Evolutionary conservation across 1,140 invertebrate genomes (phyloP).

Genomic region (Oryzaephilus surinamensis): DNA sequence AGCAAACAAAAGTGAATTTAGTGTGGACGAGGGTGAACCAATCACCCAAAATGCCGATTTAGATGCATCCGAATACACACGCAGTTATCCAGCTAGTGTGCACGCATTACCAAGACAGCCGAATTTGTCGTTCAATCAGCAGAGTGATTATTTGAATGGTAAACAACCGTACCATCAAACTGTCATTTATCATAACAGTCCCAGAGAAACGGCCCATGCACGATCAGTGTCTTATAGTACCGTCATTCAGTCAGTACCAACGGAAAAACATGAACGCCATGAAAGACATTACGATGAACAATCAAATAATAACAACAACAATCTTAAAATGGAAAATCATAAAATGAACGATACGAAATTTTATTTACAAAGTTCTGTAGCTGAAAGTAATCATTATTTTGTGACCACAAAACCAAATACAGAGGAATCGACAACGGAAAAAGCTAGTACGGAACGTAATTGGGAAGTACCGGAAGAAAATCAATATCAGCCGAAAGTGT

Average conservation of each 20-base stretch:
- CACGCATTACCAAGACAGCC: constrained; percentile 7
- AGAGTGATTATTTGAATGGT: constrained; percentile 24
- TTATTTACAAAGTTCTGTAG: neutral
- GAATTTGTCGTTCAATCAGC: constrained; percentile 7
- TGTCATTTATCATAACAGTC: constrained; percentile 44
- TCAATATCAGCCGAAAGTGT: constrained; percentile 24
- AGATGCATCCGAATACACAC: constrained; percentile 3
- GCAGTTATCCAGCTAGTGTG: constrained; percentile 15
- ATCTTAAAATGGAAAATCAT: constrained; percentile 3
- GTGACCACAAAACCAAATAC: constrained; percentile 15
- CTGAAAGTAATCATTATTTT: too few relatives aligned
- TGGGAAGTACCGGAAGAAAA: constrained; percentile 23
- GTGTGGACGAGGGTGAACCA: constrained; percentile 42
- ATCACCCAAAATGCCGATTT: constrained; percentile 35
- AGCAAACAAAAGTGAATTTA: constrained; percentile 44
- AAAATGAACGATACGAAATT: constrained; percentile 20
- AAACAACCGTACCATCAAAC: constrained; percentile 36
- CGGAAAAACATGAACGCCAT: constrained; percentile 25
- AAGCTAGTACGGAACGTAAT: constrained; percentile 26
- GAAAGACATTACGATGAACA: constrained; percentile 30
- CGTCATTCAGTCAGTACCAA: constrained; percentile 38
- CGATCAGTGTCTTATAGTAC: constrained; percentile 43
- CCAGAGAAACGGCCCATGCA: constrained; percentile 35
- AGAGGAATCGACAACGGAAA: constrained; percentile 3
- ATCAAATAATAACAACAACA: constrained; percentile 19